A percentile compares a stretch with the other conserved stretches of the same genome.
Conservation (phyloP, 2,888 invertebrate species). For the Perithous albicinctus region DNA sequence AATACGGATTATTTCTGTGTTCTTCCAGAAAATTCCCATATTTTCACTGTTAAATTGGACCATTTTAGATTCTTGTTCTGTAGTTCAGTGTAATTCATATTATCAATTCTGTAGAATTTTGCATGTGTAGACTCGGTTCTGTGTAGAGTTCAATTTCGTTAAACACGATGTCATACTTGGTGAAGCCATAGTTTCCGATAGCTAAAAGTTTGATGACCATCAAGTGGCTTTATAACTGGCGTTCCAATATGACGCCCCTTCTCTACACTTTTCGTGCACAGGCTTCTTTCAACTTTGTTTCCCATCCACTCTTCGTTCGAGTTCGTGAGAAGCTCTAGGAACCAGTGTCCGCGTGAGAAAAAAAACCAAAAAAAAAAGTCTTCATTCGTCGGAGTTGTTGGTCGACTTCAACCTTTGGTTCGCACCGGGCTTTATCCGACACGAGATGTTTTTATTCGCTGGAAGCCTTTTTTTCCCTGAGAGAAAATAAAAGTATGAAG, state of each 20-base stretch:
- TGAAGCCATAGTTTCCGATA: background rate
- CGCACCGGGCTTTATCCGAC: background rate
- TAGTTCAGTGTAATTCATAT: too few relatives aligned
- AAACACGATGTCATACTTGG: background rate
- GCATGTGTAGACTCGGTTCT: too few relatives aligned
- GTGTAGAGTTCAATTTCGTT: too few relatives aligned
- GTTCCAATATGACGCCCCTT: conserved; percentile 11
- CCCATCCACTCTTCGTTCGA: background rate
- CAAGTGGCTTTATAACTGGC: conserved; percentile 2
- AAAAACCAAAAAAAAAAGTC: conserved; percentile 16
- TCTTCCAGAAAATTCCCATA: too few relatives aligned
- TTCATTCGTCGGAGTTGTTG: background rate
- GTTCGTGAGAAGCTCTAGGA: conserved; percentile 1
- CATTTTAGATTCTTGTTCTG: too few relatives aligned
- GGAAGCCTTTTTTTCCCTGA: conserved; percentile 10
- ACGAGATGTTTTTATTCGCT: conserved; percentile 42
- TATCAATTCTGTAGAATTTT: too few relatives aligned
- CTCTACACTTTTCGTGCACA: background rate
- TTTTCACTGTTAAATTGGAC: too few relatives aligned
- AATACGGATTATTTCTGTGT: too few relatives aligned
- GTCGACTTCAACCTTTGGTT: conserved; percentile 18
- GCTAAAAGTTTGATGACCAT: background rate
- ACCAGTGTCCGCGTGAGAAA: background rate
- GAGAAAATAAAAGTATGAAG: conserved; percentile 14
- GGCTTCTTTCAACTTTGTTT: conserved; percentile 12